A percentile compares a stretch with the other conserved stretches of the same genome.
Evolutionary conservation across 2,888 invertebrate species (phyloP).

Genomic region (Pantelozetes paolii): DNA sequence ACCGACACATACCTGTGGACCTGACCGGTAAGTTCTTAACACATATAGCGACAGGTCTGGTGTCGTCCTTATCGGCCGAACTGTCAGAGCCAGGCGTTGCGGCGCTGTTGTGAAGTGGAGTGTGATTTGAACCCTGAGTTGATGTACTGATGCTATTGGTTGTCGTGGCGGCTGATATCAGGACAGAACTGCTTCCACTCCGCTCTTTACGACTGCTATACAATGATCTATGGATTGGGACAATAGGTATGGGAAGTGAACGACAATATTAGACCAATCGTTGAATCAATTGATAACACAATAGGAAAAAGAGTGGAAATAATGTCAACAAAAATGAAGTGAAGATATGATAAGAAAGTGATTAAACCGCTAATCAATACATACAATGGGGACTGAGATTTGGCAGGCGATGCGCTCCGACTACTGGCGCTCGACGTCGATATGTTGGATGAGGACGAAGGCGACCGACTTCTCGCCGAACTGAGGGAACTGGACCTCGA

Average conservation of each 20-base stretch:
- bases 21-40: constrained; percentile 82
- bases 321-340: background rate
- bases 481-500: constrained; percentile 50
- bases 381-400: constrained; percentile 47
- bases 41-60: constrained; percentile 79
- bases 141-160: constrained; percentile 25
- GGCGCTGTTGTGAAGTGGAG: constrained; percentile 24
- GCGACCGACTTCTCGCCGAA: constrained; percentile 50
- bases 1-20: constrained; percentile 58
- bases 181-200: constrained; percentile 17
- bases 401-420: constrained; percentile 53
- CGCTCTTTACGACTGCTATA: constrained; percentile 27
- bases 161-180: constrained; percentile 22
- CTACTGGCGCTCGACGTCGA: constrained; percentile 53
- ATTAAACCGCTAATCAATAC: constrained; percentile 9
- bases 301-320: background rate
- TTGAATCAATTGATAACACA: background rate
- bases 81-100: constrained; percentile 37
- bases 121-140: constrained; percentile 31
- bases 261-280: background rate
- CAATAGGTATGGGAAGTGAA: background rate
- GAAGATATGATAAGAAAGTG: background rate
- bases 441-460: constrained; percentile 48
- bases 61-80: constrained; percentile 62
- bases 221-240: too few relatives aligned